Evolutionary conservation across 2,888 invertebrate genomes (phyloP), one percentile per base, ranked within the genome.

Genomic region (Corythucha ciliata): DNA sequence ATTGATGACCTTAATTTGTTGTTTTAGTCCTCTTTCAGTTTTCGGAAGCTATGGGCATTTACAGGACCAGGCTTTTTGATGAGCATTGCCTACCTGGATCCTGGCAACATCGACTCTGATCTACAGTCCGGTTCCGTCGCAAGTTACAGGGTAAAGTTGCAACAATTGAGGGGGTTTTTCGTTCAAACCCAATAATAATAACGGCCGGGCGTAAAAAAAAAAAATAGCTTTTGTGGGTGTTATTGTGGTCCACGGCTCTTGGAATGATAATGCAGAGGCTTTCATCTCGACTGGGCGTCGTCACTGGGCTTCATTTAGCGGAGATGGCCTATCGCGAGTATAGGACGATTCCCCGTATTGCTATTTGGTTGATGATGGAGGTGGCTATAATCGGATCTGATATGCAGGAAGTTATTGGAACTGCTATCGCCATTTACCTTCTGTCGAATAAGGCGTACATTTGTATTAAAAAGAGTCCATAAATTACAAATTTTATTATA

Each of bases 371-470:
- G 49, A 90, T 90, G 90, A 79, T 88, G 53, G 91, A 91, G 71
- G 81, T 91, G 56, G 90, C 91, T 2, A 90, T 91, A 62, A 89
- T 91, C 60, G 90, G 89, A 12, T 83, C 84, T 33, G 89, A 90
- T 66, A 90, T 90, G 83, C 90, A 91, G 69, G 90, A 90, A 72
- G 89, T 90, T 33, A 91, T 91, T 61, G 90, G 90, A 56, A 90
- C 90, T 7, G 86, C 90, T 2, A 85, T 89, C 60, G 89, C 91
- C 4, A 74, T 92, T 59, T 87, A 82, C 67, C 72, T 91, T 34
- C 69, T 91, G 44, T 84, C 87, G 6, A 81, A 81, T 67, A 81
- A 79, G 74, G 67, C 68, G 85, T 88, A 71, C 75, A 78, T 73
- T n/a, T n/a, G n/a, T n/a, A n/a, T n/a, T n/a, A n/a, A n/a, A n/a